Conservation (phyloP, 2,113 vertebrate genomes). For the Hippocampus mohnikei region DNA sequence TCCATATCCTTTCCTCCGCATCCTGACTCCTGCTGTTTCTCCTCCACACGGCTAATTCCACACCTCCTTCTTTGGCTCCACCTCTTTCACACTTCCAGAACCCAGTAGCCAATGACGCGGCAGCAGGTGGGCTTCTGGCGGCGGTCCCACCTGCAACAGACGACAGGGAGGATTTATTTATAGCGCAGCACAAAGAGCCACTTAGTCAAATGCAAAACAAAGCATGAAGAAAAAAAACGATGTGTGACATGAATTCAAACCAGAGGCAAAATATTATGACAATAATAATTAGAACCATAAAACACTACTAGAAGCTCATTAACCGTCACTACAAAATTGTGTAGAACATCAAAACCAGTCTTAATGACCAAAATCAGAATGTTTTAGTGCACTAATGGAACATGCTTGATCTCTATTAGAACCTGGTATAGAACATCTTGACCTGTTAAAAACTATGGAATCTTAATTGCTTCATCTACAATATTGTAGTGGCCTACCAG, state of each 20-base stretch:
- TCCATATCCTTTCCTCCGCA: constrained; percentile 19
- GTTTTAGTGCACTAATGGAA: too few relatives aligned
- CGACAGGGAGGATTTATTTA: constrained; percentile 46
- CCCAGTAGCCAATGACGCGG: constrained; percentile 29
- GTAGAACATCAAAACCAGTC: background rate
- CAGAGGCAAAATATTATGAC: background rate
- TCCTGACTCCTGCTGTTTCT: constrained; percentile 8
- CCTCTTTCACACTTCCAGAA: constrained; percentile 16
- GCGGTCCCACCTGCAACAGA: constrained; percentile 25
- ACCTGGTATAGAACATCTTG: too few relatives aligned
- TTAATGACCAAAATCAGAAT: background rate
- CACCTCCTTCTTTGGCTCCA: constrained; percentile 4
- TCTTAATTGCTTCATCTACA: too few relatives aligned
- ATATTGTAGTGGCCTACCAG: too few relatives aligned
- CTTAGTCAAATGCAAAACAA: background rate
- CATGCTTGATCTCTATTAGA: too few relatives aligned
- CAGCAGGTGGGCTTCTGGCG: constrained; percentile 46
- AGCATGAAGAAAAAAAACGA: background rate
- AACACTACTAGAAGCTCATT: background rate
- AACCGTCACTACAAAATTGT: background rate
- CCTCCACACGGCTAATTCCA: constrained; percentile 2
- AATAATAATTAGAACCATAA: background rate
- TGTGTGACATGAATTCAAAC: background rate
- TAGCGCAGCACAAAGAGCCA: constrained; percentile 34
- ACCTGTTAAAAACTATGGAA: too few relatives aligned